phyloP scores from a whole-genome alignment of 2,797 vertebrate genomes.

The Diceros bicornis region DNA sequence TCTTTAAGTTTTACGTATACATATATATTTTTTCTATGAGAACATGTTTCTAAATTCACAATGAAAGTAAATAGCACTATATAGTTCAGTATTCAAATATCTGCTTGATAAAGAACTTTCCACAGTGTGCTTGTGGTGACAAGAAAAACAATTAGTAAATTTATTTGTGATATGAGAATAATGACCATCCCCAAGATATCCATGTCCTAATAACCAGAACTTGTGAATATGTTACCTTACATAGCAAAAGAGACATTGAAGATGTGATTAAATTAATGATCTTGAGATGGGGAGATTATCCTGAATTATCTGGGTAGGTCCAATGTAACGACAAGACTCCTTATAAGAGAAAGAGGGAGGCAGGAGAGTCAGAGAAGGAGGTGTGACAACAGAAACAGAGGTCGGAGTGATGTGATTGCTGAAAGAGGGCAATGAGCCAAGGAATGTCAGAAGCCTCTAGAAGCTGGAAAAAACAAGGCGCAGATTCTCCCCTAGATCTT shows the following conservation, averaged over 20 bases:
- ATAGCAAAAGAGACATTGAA: neutral
- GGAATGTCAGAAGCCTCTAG: neutral
- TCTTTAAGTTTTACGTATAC: neutral
- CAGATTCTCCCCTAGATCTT: neutral
- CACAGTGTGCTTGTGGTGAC: neutral
- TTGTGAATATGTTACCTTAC: neutral
- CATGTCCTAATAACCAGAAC: neutral
- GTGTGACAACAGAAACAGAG: neutral
- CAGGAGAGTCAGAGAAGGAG: neutral
- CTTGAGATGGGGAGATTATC: neutral
- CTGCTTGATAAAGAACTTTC: neutral
- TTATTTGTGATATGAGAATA: neutral
- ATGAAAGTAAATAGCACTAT: neutral
- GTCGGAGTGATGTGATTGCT: neutral
- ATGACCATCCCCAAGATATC: neutral
- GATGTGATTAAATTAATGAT: neutral
- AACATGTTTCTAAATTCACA: constrained; percentile 51
- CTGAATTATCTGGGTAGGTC: neutral
- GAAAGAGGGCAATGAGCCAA: neutral
- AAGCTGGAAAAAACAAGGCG: constrained; percentile 10
- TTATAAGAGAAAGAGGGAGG: neutral
- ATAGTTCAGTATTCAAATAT: neutral
- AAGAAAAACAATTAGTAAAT: neutral
- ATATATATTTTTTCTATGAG: neutral
- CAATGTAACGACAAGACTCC: neutral